phyloP scores from a whole-genome alignment of 1,140 invertebrate species.

The Drosophila prosaltans region DNA sequence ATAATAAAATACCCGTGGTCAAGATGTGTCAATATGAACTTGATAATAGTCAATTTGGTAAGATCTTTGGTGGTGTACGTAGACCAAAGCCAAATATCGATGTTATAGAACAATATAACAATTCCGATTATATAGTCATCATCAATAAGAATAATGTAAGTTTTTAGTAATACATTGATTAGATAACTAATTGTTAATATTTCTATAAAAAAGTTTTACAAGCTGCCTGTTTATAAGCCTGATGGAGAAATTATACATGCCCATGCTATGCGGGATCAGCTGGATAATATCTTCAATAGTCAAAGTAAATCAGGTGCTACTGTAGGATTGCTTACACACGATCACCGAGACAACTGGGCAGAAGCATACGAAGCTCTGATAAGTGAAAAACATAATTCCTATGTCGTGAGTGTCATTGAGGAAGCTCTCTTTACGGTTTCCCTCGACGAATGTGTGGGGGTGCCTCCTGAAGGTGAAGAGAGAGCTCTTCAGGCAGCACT shows the following conservation, averaged over 20 bases:
- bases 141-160: slow-evolving; percentile 93
- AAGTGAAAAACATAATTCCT: slow-evolving; percentile 85
- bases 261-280: slow-evolving; percentile 28
- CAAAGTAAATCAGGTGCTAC: slow-evolving; percentile 83
- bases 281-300: slow-evolving; percentile 85
- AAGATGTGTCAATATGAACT: slow-evolving; percentile 89
- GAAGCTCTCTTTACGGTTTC: slow-evolving; percentile 92
- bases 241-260: slow-evolving; percentile 78
- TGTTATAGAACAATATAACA: slow-evolving; percentile 85
- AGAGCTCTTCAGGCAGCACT: slow-evolving; percentile 85
- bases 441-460: slow-evolving; percentile 87
- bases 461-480: slow-evolving; percentile 57
- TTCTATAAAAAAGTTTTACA: slow-evolving; percentile 87
- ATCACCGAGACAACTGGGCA: slow-evolving; percentile 92
- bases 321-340: slow-evolving; percentile 92
- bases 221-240: slow-evolving; percentile 87
- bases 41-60: slow-evolving; percentile 95
- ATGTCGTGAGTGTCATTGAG: slow-evolving; percentile 87
- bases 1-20: slow-evolving; percentile 88
- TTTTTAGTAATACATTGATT: not conserved
- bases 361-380: slow-evolving; percentile 85
- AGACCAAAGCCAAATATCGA: slow-evolving; percentile 88
- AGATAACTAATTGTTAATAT: not conserved
- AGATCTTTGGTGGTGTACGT: slow-evolving; percentile 93
- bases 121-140: slow-evolving; percentile 89